Conservation (phyloP, 1,140 invertebrate species). For the Oedothorax gibbosus region DNA sequence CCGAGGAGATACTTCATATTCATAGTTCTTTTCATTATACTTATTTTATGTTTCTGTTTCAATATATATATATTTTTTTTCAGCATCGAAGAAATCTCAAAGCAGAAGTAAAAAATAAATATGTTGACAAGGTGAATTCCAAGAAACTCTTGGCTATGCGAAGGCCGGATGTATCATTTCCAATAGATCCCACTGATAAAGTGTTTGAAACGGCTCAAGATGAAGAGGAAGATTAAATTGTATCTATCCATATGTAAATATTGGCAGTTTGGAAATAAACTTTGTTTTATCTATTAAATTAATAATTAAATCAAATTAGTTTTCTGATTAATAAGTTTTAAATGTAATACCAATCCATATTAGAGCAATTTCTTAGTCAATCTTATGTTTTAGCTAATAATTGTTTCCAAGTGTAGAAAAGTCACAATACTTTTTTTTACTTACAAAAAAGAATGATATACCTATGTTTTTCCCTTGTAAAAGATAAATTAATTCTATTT, state of each 20-base stretch:
- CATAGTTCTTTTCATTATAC: not conserved
- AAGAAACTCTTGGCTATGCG: conserved; percentile 80
- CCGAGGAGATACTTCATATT: too few species aligned
- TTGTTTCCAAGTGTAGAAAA: too few species aligned
- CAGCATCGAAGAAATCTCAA: conserved; percentile 78
- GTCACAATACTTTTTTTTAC: too few species aligned
- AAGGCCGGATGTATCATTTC: conserved; percentile 79
- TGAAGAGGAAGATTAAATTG: conserved; percentile 53
- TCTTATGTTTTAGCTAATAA: too few species aligned
- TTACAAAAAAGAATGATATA: too few species aligned
- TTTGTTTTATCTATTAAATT: not conserved
- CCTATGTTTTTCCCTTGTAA: too few species aligned
- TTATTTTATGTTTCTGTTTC: not conserved
- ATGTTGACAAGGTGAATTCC: conserved; percentile 81
- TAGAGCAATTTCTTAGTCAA: too few species aligned
- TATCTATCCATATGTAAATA: not conserved
- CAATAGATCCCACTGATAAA: conserved; percentile 75
- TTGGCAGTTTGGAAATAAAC: not conserved
- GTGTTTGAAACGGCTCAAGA: conserved; percentile 72
- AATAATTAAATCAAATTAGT: not conserved
- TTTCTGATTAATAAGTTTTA: too few species aligned
- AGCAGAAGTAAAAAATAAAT: conserved; percentile 80
- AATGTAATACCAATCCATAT: too few species aligned
- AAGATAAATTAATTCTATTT: too few species aligned
- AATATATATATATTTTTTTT: conserved; percentile 42